phyloP scores from a whole-genome alignment of 2,113 vertebrate genomes.

The Microcebus griseorufus region DNA sequence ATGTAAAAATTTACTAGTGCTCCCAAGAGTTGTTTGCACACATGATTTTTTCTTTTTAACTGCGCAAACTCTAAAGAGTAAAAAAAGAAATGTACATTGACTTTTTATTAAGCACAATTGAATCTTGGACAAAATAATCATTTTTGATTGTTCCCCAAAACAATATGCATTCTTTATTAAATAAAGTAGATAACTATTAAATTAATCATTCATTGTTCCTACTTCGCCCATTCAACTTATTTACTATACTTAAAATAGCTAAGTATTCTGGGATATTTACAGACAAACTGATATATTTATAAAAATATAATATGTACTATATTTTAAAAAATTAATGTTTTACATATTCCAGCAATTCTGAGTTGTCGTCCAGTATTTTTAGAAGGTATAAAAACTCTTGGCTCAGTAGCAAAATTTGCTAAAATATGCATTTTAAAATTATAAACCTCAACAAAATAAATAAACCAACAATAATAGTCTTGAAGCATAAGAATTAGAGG shows the following conservation, averaged over 20 bases:
- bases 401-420: constrained; percentile 16
- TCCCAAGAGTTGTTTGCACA: constrained; percentile 20
- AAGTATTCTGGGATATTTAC: background rate
- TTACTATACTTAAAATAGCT: constrained; percentile 9
- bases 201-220: background rate
- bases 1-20: constrained; percentile 1
- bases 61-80: constrained; percentile 17
- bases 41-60: constrained; percentile 15
- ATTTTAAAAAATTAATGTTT: background rate
- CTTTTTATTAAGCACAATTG: background rate
- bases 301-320: background rate
- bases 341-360: background rate
- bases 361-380: constrained; percentile 26
- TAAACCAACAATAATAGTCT: constrained; percentile 11
- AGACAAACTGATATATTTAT: background rate
- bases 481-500: background rate
- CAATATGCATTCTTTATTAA: background rate
- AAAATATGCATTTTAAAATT: constrained; percentile 23
- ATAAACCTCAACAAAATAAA: constrained; percentile 1
- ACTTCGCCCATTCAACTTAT: background rate
- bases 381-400: background rate
- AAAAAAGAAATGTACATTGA: background rate
- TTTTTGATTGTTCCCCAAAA: constrained; percentile 48
- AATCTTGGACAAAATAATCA: background rate
- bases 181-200: background rate